phyloP scores from a whole-genome alignment of 2,797 vertebrate species.

The Sebastes melanostomus region DNA sequence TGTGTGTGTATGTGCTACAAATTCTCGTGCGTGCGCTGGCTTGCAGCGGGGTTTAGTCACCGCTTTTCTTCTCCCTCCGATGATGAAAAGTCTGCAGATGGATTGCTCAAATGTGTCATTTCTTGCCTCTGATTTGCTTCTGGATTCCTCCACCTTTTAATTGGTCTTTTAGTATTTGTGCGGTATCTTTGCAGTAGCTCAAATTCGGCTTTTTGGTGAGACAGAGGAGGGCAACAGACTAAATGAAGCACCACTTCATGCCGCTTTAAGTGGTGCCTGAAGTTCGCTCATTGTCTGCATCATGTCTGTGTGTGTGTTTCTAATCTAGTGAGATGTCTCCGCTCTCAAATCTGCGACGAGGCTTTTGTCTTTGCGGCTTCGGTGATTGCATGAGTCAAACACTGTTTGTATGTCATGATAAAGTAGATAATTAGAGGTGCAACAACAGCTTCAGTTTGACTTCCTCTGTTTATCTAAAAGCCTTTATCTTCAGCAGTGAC shows the following conservation, averaged over 20 bases:
- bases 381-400: conserved; percentile 14
- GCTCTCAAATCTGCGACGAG: background rate
- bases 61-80: conserved; percentile 15
- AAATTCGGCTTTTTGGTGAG: background rate
- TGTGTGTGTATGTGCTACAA: background rate
- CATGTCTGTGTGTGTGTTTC: background rate
- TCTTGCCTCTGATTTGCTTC: conserved; percentile 25
- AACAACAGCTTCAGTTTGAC: conserved; percentile 9
- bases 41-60: conserved; percentile 12
- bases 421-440: conserved; percentile 30
- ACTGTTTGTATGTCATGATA: conserved; percentile 12
- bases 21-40: background rate
- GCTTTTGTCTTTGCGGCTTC: conserved; percentile 10
- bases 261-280: conserved; percentile 14
- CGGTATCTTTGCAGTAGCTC: conserved; percentile 1
- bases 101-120: conserved; percentile 28
- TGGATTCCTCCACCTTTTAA: conserved; percentile 26
- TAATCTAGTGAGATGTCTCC: background rate
- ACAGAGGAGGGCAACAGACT: conserved; percentile 19
- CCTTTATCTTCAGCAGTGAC: background rate
- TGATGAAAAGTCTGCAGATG: conserved; percentile 25
- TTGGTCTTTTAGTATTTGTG: conserved; percentile 17
- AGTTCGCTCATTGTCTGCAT: conserved; percentile 31
- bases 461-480: background rate
- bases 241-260: conserved; percentile 36